A percentile compares a stretch with the other conserved stretches of the same genome.
Evolutionary conservation across 2,113 vertebrate genomes (phyloP).

Genomic region (Hydrochoerus hydrochaeris): DNA sequence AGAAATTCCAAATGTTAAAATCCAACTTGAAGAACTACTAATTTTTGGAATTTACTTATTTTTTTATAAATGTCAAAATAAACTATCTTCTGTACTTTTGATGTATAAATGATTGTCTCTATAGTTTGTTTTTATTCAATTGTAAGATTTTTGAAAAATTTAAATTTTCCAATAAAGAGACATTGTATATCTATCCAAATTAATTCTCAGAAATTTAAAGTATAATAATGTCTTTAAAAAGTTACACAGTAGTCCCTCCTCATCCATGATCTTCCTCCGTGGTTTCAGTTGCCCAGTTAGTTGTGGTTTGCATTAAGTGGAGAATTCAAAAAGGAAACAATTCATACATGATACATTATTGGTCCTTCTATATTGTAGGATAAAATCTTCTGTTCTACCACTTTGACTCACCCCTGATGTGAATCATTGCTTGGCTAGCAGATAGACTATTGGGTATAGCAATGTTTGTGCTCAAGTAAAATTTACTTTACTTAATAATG

Average conservation of each 20-base stretch:
- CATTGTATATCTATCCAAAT: constrained; percentile 75
- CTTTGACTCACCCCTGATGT: not conserved
- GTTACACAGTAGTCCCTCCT: not conserved
- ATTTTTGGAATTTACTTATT: constrained; percentile 60
- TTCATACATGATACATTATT: too few species aligned
- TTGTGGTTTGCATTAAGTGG: not conserved
- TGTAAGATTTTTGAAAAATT: constrained; percentile 87
- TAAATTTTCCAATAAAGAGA: constrained; percentile 90
- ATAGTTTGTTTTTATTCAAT: constrained; percentile 91
- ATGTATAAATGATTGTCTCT: constrained; percentile 89
- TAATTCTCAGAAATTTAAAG: not conserved
- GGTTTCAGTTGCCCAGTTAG: too few species aligned
- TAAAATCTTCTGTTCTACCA: not conserved
- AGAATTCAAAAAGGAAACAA: not conserved
- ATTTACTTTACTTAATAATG: not conserved
- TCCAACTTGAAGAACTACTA: not conserved
- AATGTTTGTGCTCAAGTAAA: not conserved
- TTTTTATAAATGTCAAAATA: constrained; percentile 86
- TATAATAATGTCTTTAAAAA: not conserved
- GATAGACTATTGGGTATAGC: too few species aligned
- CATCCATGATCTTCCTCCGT: not conserved
- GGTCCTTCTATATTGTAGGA: not conserved
- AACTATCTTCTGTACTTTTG: constrained; percentile 88
- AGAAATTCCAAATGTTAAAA: not conserved
- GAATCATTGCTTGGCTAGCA: too few species aligned